phyloP scores from a whole-genome alignment of 2,113 vertebrate species.

The Mobula birostris region DNA sequence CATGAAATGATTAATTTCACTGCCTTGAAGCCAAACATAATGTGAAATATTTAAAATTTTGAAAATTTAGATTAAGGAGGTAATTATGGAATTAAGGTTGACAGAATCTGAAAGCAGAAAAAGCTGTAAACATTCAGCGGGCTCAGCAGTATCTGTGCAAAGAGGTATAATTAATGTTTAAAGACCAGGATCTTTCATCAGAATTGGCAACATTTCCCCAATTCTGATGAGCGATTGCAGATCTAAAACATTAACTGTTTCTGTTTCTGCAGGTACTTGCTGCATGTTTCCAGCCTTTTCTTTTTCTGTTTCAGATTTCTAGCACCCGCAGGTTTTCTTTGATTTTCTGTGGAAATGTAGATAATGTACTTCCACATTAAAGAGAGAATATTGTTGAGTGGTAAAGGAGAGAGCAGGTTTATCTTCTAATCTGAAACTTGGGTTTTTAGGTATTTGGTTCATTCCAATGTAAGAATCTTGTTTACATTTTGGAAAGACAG shows the following conservation, averaged over 20 bases:
- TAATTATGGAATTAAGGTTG: background rate
- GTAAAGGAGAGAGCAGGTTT: background rate
- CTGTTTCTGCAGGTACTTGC: no score
- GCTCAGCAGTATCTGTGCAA: no score
- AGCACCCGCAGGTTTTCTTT: no score
- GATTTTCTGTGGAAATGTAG: background rate
- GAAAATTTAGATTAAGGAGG: background rate
- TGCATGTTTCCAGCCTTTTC: no score
- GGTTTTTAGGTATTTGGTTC: background rate
- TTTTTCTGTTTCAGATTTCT: no score
- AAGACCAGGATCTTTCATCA: no score
- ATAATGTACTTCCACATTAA: background rate
- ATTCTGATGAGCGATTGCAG: no score
- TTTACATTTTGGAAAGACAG: background rate
- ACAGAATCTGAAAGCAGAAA: background rate
- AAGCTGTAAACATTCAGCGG: no score
- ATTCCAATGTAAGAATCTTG: conserved; percentile 14
- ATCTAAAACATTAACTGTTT: no score
- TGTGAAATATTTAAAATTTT: background rate
- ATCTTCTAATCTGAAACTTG: background rate
- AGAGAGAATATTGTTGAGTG: background rate
- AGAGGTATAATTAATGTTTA: no score
- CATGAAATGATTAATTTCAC: background rate
- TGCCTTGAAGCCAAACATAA: background rate
- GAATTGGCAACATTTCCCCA: no score